A percentile compares a stretch with the other conserved stretches of the same genome.
These are phyloP conservation scores for Pao palembangensis DNA, from an alignment of 2,113 vertebrate species.

Conservation along the genomic window DNA sequence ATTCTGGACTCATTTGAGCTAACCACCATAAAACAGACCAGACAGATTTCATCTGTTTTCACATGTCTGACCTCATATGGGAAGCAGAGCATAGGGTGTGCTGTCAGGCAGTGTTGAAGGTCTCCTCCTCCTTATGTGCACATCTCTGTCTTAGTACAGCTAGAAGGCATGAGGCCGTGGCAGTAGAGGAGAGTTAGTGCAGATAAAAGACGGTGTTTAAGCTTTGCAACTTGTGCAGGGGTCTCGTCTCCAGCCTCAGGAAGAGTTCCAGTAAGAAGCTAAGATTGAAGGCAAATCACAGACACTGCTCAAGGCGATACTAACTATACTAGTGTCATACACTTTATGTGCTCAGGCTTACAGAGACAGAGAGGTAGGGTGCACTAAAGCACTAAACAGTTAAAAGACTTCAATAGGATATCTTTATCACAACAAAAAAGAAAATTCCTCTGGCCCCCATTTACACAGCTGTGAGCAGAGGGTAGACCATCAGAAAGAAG, in stretches of 20 bases:
- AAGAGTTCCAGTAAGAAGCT: slow-evolving; percentile 40
- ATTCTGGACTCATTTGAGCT: slow-evolving; percentile 19
- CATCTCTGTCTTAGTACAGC: slow-evolving; percentile 35
- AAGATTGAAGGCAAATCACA: slow-evolving; percentile 65
- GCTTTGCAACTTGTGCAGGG: slow-evolving; percentile 50
- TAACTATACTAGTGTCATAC: slow-evolving; percentile 39
- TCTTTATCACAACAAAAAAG: slow-evolving; percentile 45
- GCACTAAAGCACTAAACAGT: slow-evolving; percentile 6
- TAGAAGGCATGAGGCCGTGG: slow-evolving; percentile 21
- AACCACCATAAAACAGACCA: slow-evolving; percentile 1
- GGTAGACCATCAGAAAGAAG: background rate
- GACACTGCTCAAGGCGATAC: slow-evolving; percentile 50
- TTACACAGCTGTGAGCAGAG: slow-evolving; percentile 16
- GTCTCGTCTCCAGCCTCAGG: slow-evolving; percentile 63
- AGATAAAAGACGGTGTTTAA: slow-evolving; percentile 62
- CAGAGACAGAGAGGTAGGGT: slow-evolving; percentile 18
- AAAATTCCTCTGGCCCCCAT: slow-evolving; percentile 30
- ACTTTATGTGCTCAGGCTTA: slow-evolving; percentile 3
- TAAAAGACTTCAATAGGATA: slow-evolving; percentile 14
- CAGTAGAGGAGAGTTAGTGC: slow-evolving; percentile 37
- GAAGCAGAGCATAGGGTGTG: slow-evolving; percentile 1
- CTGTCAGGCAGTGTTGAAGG: slow-evolving; percentile 23
- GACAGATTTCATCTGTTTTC: slow-evolving; percentile 25
- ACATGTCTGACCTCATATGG: slow-evolving; percentile 4
- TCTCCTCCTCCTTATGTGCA: slow-evolving; percentile 41